phyloP scores from a whole-genome alignment of 2,797 vertebrate species.

The Ctenochaetus hawaiiensis region DNA sequence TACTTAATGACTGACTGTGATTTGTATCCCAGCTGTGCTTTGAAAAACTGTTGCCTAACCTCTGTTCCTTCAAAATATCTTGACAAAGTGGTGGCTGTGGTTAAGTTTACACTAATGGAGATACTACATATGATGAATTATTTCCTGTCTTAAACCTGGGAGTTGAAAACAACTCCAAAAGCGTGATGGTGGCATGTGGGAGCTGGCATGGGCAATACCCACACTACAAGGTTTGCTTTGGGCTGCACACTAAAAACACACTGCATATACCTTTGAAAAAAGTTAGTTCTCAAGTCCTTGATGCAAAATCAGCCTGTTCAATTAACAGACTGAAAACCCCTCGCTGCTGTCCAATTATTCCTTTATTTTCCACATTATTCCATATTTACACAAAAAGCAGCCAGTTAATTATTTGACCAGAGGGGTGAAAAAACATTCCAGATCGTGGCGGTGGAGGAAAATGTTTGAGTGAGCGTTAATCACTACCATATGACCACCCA shows the following conservation, averaged over 20 bases:
- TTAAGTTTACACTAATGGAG: conserved; percentile 69
- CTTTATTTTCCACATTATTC: conserved; percentile 79
- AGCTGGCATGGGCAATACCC: conserved; percentile 42
- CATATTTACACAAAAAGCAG: conserved; percentile 79
- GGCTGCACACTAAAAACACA: conserved; percentile 19
- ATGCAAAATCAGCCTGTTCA: conserved; percentile 20
- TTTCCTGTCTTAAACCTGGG: conserved; percentile 75
- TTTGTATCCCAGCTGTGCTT: conserved; percentile 63
- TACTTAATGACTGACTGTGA: conserved; percentile 53
- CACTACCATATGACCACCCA: conserved; percentile 87
- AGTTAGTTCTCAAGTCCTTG: conserved; percentile 19
- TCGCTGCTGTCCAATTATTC: conserved; percentile 65
- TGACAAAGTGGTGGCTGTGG: conserved; percentile 69
- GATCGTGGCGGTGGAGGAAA: conserved; percentile 74
- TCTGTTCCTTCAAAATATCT: conserved; percentile 53
- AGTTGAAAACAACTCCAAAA: conserved; percentile 70
- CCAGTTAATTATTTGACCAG: conserved; percentile 83
- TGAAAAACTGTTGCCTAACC: conserved; percentile 47
- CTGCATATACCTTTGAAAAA: conserved; percentile 16
- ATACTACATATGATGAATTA: conserved; percentile 76
- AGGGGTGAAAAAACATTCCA: conserved; percentile 81
- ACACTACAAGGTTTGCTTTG: conserved; percentile 44
- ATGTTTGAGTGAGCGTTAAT: conserved; percentile 82
- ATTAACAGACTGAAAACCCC: conserved; percentile 39
- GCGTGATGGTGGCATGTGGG: conserved; percentile 59